phyloP scores from a whole-genome alignment of 2,113 vertebrate genomes.

The Myotis davidii region DNA sequence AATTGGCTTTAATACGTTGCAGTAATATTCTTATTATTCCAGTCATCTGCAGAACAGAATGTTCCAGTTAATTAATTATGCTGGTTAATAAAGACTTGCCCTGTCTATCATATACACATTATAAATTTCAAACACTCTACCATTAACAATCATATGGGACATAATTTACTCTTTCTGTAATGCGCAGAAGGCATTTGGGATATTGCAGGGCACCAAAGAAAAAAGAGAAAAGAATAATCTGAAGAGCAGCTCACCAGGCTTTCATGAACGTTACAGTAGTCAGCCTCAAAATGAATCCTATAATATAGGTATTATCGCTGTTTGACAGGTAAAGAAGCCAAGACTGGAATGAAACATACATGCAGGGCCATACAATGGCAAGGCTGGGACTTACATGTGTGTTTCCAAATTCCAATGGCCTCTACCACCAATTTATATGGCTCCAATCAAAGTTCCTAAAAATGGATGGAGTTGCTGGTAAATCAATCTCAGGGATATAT shows the following conservation, averaged over 20 bases:
- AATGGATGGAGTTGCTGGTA: not conserved
- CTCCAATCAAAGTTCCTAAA: not conserved
- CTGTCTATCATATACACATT: not conserved
- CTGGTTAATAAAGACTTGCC: conserved; percentile 45
- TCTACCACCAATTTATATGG: not conserved
- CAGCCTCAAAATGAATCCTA: not conserved
- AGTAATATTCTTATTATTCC: conserved; percentile 38
- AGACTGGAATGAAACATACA: not conserved
- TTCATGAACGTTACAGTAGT: not conserved
- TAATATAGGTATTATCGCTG: not conserved
- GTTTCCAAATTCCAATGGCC: not conserved
- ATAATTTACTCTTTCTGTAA: conserved; percentile 23
- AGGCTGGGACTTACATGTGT: not conserved
- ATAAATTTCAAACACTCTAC: conserved; percentile 24
- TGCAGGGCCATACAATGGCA: not conserved
- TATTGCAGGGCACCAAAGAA: not conserved
- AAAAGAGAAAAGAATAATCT: not conserved
- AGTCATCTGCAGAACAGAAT: conserved; percentile 47
- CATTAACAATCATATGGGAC: not conserved
- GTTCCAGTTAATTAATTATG: conserved; percentile 52
- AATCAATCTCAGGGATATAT: not conserved
- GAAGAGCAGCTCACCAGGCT: not conserved
- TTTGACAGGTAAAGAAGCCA: not conserved
- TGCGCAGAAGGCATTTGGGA: not conserved
- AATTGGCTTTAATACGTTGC: conserved; percentile 46